A percentile compares a stretch with the other conserved stretches of the same genome.
phyloP scores from a whole-genome alignment of 2,797 vertebrate genomes.

The Antrozous pallidus region DNA sequence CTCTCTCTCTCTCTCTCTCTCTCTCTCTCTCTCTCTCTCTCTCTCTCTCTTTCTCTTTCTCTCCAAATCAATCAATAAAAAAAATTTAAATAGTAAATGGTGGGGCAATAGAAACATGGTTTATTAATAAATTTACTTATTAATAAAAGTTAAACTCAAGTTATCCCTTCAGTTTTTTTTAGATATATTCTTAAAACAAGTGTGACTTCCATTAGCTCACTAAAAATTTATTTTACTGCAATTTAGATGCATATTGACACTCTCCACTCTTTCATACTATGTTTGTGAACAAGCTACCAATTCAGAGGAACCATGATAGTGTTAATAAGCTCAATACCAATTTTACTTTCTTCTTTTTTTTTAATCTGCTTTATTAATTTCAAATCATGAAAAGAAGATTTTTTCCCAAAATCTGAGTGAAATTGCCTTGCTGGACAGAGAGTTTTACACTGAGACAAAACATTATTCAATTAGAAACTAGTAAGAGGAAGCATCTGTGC shows the following conservation, averaged over 20 bases:
- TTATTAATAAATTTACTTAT: background rate
- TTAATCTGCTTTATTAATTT: too few relatives aligned
- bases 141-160: background rate
- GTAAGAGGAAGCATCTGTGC: too few relatives aligned
- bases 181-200: background rate
- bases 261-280: rapidly evolving
- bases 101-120: background rate
- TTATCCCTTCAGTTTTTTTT: background rate
- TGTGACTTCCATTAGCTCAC: background rate
- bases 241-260: background rate
- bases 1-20: too few relatives aligned
- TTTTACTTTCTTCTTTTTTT: background rate
- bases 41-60: too few relatives aligned
- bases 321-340: too few relatives aligned
- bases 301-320: rapidly evolving
- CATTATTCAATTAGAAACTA: too few relatives aligned
- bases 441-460: too few relatives aligned
- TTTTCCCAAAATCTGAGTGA: too few relatives aligned
- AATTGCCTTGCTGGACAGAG: too few relatives aligned
- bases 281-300: background rate
- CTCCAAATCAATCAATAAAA: too few relatives aligned
- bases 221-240: background rate
- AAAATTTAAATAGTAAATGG: background rate
- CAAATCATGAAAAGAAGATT: too few relatives aligned
- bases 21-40: too few relatives aligned